These are phyloP conservation scores for Callionymus lyra DNA, from an alignment of 2,113 vertebrate genomes.

Conservation along the genomic window DNA sequence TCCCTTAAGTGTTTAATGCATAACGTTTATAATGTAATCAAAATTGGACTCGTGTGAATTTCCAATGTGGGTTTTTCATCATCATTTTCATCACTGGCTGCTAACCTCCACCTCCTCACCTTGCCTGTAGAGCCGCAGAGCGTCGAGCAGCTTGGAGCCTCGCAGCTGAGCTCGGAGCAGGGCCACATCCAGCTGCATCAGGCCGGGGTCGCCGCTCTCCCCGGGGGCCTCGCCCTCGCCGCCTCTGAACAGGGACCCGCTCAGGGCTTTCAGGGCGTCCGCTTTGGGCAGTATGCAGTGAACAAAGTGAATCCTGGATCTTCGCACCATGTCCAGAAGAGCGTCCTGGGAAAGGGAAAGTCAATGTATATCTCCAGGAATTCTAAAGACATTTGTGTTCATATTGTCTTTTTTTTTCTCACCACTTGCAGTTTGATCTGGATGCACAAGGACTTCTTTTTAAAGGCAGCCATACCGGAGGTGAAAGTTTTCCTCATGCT, in stretches of 20 bases:
- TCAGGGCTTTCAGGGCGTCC: constrained; percentile 65
- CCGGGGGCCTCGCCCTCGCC: constrained; percentile 73
- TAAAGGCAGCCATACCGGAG: constrained; percentile 82
- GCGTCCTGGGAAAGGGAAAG: constrained; percentile 71
- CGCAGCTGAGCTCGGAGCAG: constrained; percentile 86
- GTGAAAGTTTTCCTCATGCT: constrained; percentile 96
- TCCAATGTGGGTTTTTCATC: no score
- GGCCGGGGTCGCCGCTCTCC: constrained; percentile 76
- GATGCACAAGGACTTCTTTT: constrained; percentile 91
- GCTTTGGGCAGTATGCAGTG: constrained; percentile 89
- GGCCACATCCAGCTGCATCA: constrained; percentile 85
- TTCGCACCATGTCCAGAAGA: constrained; percentile 87
- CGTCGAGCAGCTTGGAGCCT: constrained; percentile 83
- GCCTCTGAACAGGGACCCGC: constrained; percentile 63
- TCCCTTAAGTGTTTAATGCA: no score
- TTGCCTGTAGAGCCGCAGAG: constrained; percentile 92
- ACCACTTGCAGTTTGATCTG: constrained; percentile 98
- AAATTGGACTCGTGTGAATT: no score
- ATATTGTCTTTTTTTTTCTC: constrained; percentile 41
- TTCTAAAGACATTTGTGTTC: no score
- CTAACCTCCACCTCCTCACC: no score
- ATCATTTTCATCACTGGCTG: no score
- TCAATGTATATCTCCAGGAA: no score
- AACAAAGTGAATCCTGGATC: constrained; percentile 88
- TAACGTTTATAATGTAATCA: no score